phyloP scores from a whole-genome alignment of 2,113 vertebrate species.

The Neodontobutis hainanensis region DNA sequence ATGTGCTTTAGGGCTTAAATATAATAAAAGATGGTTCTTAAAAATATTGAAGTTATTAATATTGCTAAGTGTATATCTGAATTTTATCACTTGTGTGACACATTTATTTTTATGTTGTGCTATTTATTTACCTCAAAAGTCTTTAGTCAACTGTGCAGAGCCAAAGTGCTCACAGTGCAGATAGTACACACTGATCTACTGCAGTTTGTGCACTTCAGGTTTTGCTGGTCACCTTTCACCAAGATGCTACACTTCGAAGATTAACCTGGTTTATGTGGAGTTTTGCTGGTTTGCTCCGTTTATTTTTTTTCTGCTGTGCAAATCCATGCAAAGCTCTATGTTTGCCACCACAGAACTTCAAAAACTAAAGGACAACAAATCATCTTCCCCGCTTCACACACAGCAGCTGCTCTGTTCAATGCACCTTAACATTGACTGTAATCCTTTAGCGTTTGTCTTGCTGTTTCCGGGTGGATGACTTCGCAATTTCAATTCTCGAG shows the following conservation, averaged over 20 bases:
- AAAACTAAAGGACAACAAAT: slow-evolving; percentile 12
- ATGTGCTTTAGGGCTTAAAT: too few relatives aligned
- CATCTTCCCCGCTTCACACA: neutral
- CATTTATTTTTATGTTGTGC: neutral
- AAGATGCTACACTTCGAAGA: neutral
- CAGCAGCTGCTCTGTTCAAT: slow-evolving; percentile 8
- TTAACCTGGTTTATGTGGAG: slow-evolving; percentile 76
- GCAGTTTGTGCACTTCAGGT: slow-evolving; percentile 96
- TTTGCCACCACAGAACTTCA: slow-evolving; percentile 57
- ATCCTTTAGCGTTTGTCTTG: slow-evolving; percentile 76
- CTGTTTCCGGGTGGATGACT: slow-evolving; percentile 96
- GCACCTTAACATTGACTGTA: neutral
- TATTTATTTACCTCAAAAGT: neutral
- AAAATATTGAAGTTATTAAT: too few relatives aligned
- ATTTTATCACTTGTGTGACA: too few relatives aligned
- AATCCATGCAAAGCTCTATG: slow-evolving; percentile 97
- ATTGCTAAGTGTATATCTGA: too few relatives aligned
- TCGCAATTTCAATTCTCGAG: slow-evolving; percentile 89
- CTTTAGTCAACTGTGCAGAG: slow-evolving; percentile 81
- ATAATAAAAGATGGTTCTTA: too few relatives aligned
- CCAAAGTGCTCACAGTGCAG: slow-evolving; percentile 99
- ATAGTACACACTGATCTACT: slow-evolving; percentile 91
- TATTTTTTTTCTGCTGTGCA: slow-evolving; percentile 87
- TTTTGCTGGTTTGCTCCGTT: slow-evolving; percentile 98
- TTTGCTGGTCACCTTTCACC: slow-evolving; percentile 78